Base-by-base conservation (phyloP, 2,888 invertebrate species). In the Harpalus rubripes region DNA sequence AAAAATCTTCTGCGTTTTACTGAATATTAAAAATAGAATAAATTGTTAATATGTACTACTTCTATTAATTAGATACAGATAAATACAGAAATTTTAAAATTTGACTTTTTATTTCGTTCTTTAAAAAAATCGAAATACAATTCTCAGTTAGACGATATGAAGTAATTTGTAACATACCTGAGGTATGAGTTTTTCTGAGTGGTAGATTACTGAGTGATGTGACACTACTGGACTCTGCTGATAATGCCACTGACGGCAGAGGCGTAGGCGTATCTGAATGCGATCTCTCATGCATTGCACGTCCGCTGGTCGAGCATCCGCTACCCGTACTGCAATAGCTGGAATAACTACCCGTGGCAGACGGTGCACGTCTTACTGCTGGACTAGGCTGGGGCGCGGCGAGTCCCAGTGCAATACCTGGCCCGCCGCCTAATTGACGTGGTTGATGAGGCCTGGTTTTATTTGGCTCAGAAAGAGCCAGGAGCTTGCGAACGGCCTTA, bases 211-310 rank as follows among this genome's bases (percentile, higher is more conserved):
- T 96, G 88, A 98, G 94, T 86, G 97, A 97, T 82, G 98, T 97
- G 86, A 98, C 98, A 91, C 98, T 98, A 91, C 98, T 98, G 91
- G 98, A 98, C 92, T 98, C 98, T 44, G 97, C 96, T 84, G 97
- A 98, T 85, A 98, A 93, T 91, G 98, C 97, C 81, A 98, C 97
- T 10, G 96, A 95, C 78, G 96, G 96, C 88, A 96, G 92, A 80
- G 96, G 95, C 78, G 96, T 96, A 18, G 96, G 96, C 74, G 97
- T 97, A 91, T 97, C 97, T 32, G 97, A 97, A 91, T 97, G 97
- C 41, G 97, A 97, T 86, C 97, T 93, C 91, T 97, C 97, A 90
- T 97, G 97, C 90, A 96, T 95, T 72, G 95, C 93, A 74, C 95
- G 92, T 52, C 92, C 92, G 59, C 92, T 92, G 85, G 88, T 86